These are phyloP conservation scores for Psococerastis gibbosa DNA, from an alignment of 2,888 invertebrate genomes.

Conservation along the genomic window DNA sequence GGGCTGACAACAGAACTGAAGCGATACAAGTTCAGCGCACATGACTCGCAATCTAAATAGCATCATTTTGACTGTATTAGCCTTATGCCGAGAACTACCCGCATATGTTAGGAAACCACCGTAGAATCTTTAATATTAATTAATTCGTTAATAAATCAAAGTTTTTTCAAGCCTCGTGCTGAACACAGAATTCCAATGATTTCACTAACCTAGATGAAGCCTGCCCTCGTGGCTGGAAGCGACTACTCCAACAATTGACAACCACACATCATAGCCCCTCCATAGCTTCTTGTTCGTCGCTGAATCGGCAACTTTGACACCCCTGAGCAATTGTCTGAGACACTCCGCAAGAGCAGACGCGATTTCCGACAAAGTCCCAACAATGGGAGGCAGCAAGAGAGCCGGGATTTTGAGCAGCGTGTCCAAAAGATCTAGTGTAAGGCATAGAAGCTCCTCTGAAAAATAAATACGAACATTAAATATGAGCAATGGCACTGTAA, in stretches of 20 bases:
- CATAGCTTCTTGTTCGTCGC: slow-evolving; percentile 1
- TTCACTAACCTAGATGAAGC: slow-evolving; percentile 2
- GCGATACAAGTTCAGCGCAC: too few species aligned
- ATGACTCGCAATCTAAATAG: too few species aligned
- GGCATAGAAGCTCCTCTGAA: slow-evolving; percentile 23
- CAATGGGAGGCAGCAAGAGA: not conserved
- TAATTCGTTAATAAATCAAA: too few species aligned
- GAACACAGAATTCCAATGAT: too few species aligned
- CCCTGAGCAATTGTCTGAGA: not conserved
- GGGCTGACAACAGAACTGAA: too few species aligned
- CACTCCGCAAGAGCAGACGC: not conserved
- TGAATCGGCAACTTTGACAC: not conserved
- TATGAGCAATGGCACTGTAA: too few species aligned
- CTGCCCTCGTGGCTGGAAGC: not conserved
- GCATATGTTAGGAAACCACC: too few species aligned
- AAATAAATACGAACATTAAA: too few species aligned
- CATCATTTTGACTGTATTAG: too few species aligned
- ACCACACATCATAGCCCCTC: not conserved
- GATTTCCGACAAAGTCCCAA: not conserved
- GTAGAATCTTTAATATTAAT: too few species aligned
- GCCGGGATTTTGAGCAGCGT: slow-evolving; percentile 16
- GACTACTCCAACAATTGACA: not conserved
- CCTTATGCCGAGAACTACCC: too few species aligned
- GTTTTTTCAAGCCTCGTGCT: too few species aligned
- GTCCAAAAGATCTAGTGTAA: slow-evolving; percentile 18